A percentile compares a stretch with the other conserved stretches of the same genome.
phyloP scores from a whole-genome alignment of 1,140 invertebrate species.

The Ostrea edulis region DNA sequence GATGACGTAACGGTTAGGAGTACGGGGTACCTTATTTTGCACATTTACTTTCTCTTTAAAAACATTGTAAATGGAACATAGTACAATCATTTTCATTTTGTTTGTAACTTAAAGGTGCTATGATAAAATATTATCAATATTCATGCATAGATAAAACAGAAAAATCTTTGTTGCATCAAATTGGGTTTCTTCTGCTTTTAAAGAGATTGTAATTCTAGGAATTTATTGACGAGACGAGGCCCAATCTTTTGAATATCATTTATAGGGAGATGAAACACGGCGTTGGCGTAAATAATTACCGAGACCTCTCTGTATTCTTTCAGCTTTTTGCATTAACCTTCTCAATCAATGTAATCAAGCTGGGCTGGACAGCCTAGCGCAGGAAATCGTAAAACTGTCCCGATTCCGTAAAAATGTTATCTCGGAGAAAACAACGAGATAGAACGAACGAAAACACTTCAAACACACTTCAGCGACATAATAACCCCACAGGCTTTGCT shows the following conservation, averaged over 20 bases:
- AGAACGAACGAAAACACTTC: background rate
- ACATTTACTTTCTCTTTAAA: too few species aligned
- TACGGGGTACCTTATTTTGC: too few species aligned
- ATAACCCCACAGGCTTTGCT: background rate
- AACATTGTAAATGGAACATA: too few species aligned
- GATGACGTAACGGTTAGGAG: too few species aligned
- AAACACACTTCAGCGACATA: background rate
- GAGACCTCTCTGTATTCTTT: background rate
- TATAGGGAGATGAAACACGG: background rate
- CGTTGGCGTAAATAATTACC: conserved; percentile 1
- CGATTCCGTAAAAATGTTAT: background rate
- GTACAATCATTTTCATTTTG: too few species aligned
- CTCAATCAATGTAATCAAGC: conserved; percentile 24
- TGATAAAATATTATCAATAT: too few species aligned
- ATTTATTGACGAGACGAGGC: background rate
- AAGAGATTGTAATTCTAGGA: background rate
- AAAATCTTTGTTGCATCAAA: too few species aligned
- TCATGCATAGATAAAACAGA: too few species aligned
- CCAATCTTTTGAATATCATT: background rate
- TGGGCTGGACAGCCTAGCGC: background rate
- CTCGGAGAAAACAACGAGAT: background rate
- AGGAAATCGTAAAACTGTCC: conserved; percentile 21
- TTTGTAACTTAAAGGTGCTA: too few species aligned
- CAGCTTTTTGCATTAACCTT: background rate
- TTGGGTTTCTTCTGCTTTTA: background rate